These are phyloP conservation scores for Styela plicata DNA, from an alignment of 23 tunicate genomes.

Conservation along the genomic window DNA sequence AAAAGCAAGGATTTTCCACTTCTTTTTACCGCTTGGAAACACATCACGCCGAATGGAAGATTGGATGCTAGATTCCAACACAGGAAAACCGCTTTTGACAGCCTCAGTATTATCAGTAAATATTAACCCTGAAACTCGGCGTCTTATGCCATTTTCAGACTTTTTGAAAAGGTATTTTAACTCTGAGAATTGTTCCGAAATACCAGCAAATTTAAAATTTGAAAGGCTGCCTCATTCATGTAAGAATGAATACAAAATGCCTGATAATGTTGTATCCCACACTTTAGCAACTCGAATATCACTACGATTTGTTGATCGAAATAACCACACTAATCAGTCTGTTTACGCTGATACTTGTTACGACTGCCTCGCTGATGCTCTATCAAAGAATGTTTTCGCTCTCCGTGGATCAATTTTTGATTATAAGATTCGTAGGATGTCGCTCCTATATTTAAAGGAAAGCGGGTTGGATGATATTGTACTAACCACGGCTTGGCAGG, in stretches of 20 bases:
- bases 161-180: neutral
- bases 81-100: neutral
- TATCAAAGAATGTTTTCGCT: neutral
- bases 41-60: neutral
- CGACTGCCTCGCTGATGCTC: conserved; percentile 19
- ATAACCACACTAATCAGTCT: conserved; percentile 20
- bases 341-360: conserved; percentile 11
- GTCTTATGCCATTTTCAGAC: neutral
- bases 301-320: conserved; percentile 3
- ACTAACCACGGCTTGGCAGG: conserved; percentile 12
- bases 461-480: neutral
- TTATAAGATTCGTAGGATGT: neutral
- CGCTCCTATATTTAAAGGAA: neutral
- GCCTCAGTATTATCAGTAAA: conserved; percentile 5
- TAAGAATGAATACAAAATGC: neutral
- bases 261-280: neutral
- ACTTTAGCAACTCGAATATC: neutral
- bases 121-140: conserved; percentile 17
- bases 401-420: conserved; percentile 5
- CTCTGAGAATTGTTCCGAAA: neutral
- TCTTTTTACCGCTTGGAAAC: neutral
- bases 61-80: neutral
- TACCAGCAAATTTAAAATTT: neutral
- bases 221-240: neutral
- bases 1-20: neutral